phyloP scores from a whole-genome alignment of 92 coral and sea anemone species.

The Siderastrea siderea region DNA sequence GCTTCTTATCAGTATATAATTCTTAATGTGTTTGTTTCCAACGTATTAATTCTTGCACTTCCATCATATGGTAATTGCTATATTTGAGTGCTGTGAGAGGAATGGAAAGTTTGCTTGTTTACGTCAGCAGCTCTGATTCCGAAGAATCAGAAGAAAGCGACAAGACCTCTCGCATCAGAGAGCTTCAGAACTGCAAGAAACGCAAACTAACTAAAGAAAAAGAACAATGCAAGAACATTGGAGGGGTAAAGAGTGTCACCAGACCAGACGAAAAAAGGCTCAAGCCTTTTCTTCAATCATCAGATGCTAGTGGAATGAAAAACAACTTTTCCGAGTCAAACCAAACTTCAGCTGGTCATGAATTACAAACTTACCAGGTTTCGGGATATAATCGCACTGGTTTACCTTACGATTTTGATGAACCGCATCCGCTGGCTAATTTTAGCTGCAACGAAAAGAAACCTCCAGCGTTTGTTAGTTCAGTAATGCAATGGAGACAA shows the following conservation, averaged over 20 bases:
- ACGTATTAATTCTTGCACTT: too few species aligned
- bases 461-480: not conserved
- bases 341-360: not conserved
- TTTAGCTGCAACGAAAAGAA: not conserved
- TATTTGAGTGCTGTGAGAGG: not conserved
- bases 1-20: too few species aligned
- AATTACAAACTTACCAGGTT: not conserved
- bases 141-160: slow-evolving; percentile 7
- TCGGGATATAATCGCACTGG: not conserved
- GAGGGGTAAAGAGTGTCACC: not conserved
- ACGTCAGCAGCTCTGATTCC: slow-evolving; percentile 19
- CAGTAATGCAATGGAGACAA: not conserved
- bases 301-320: not conserved
- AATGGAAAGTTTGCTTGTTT: slow-evolving; percentile 27
- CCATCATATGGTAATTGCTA: not conserved
- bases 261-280: not conserved
- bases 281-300: not conserved
- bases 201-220: not conserved
- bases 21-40: too few species aligned
- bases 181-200: slow-evolving; percentile 7
- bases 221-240: not conserved
- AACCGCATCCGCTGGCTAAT: not conserved
- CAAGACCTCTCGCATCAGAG: not conserved
- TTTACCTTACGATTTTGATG: not conserved
- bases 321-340: not conserved